Evolutionary conservation across 2,888 invertebrate genomes (phyloP).

Genomic region (Automeris io): DNA sequence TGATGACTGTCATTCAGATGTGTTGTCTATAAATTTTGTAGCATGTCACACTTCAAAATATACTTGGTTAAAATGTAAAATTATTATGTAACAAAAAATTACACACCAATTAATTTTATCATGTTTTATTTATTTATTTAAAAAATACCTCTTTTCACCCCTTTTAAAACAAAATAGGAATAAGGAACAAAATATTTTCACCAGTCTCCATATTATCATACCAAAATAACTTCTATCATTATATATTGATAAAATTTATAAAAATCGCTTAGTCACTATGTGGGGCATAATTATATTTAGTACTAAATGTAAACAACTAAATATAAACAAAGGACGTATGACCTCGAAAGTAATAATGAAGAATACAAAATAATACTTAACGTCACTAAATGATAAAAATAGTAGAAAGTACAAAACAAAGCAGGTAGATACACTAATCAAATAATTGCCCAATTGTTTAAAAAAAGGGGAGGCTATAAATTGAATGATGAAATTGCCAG

Average conservation of each 20-base stretch:
- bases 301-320: constrained; percentile 4
- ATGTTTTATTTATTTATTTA: no score
- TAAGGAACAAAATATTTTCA: no score
- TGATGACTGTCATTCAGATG: constrained; percentile 90
- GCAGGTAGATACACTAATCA: constrained; percentile 18
- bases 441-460: constrained; percentile 32
- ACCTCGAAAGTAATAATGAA: constrained; percentile 20
- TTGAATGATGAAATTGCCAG: constrained; percentile 46
- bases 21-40: constrained; percentile 78
- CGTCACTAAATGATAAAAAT: constrained; percentile 27
- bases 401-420: constrained; percentile 29
- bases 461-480: constrained; percentile 38
- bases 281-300: constrained; percentile 1
- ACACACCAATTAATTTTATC: no score
- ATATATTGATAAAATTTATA: not conserved
- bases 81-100: no score
- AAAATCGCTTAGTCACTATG: constrained; percentile 3
- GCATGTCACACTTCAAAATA: not conserved
- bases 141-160: no score
- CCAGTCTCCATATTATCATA: no score
- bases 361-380: constrained; percentile 14
- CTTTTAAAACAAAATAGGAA: no score
- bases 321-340: constrained; percentile 16
- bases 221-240: not conserved
- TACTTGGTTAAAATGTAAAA: not conserved